Conservation (phyloP, 2,113 vertebrate species). For the Pygoscelis antarcticus region DNA sequence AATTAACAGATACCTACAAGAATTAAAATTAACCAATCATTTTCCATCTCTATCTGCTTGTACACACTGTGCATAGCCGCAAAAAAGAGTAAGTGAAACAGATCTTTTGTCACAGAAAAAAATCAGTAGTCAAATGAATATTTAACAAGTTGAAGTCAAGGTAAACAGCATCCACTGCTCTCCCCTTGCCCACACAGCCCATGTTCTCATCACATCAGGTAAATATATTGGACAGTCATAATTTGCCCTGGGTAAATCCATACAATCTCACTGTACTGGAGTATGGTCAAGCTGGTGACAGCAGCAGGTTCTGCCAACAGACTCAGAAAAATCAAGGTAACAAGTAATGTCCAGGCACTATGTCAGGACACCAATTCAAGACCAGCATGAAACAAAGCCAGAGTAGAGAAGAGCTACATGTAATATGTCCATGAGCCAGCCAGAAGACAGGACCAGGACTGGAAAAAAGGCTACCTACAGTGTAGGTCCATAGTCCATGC, state of each 20-base stretch:
- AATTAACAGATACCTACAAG: neutral
- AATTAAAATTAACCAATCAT: neutral
- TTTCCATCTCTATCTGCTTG: neutral
- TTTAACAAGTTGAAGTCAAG: neutral
- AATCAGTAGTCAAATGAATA: neutral
- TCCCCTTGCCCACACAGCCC: neutral
- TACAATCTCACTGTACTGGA: neutral
- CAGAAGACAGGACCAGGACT: neutral
- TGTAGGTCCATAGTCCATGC: fast-evolving
- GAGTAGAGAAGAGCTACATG: neutral
- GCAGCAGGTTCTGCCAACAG: neutral
- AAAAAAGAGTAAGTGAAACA: neutral
- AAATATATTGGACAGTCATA: neutral
- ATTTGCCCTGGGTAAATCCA: neutral
- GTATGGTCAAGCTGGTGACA: neutral
- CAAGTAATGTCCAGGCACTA: fast-evolving
- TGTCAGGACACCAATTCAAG: fast-evolving
- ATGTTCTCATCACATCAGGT: neutral
- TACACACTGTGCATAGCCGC: neutral
- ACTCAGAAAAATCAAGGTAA: neutral
- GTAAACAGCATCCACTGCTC: neutral
- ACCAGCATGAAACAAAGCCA: fast-evolving
- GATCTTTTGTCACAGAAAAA: neutral
- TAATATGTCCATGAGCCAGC: fast-evolving
- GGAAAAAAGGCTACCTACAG: neutral